Evolutionary conservation across 2,797 vertebrate genomes (phyloP), one percentile per base, ranked within the genome.

Genomic region (Hephaestus fuliginosus): DNA sequence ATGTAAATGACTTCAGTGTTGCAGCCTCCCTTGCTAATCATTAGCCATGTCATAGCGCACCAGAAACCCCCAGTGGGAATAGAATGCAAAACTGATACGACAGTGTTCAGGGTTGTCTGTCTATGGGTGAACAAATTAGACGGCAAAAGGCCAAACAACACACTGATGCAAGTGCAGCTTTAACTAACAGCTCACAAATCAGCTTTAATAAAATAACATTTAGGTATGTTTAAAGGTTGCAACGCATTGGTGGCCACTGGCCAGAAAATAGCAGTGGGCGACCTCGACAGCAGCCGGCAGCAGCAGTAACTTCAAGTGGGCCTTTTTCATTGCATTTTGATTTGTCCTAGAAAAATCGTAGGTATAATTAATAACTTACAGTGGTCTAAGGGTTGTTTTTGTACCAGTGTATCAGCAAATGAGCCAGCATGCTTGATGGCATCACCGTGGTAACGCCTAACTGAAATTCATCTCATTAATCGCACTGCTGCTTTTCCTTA

Each of bases 1-100:
- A 72, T 52, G 44, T 25, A n/a, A 22, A 9, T 4, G 36, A 17
- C 17, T 39, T 15, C 39, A 46, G 58, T 44, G n/a, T 33, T 33
- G 39, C 53, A 60, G 51, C 12, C 20, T 1, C 20, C 57, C 18
- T 39, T 52, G 62, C 20, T 75, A 68, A 79, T 79, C 41, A 76
- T 39, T 51, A 76, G 51, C 25, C 30, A 56, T 52, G 39, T 57
- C 33, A 30, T 36, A 22, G 46, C 17, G 15, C 22, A 48, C 0
- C 53, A 65, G 33, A 78, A 62, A 51, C 43, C 8, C 17, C 70
- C 46, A 51, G 6, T 1, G 76, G 60, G 60, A 73, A 22, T 30
- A 33, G 33, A 79, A 17, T 65, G 51, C 60, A 65, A 43, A 63
- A 43, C 3, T 25, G 49, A 66, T 74, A 14, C 0, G 33, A 70